Conservation (phyloP, 2,797 vertebrate genomes). For the Bovichtus diacanthus region DNA sequence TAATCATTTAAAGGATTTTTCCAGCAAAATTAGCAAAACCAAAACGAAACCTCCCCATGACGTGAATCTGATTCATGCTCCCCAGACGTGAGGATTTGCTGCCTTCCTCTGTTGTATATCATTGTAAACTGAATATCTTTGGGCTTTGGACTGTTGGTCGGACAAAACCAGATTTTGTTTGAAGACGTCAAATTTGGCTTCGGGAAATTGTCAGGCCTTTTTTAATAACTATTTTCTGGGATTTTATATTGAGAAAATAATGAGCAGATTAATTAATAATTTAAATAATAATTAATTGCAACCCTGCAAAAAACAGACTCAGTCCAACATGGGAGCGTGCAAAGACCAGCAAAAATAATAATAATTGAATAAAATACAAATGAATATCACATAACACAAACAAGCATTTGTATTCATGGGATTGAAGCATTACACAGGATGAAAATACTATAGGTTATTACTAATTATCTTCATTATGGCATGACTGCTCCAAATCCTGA, state of each 20-base stretch:
- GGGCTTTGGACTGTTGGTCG: neutral
- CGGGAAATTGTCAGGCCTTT: neutral
- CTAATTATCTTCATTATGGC: neutral
- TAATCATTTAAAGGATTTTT: neutral
- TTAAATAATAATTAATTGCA: neutral
- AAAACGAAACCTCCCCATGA: too few relatives aligned
- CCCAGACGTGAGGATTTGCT: neutral
- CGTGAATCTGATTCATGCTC: too few relatives aligned
- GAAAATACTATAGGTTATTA: neutral
- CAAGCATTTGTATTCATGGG: neutral
- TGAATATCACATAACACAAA: neutral
- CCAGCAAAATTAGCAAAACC: neutral
- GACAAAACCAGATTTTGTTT: neutral
- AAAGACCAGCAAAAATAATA: neutral
- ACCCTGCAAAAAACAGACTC: neutral
- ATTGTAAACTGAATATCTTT: neutral
- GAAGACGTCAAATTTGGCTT: neutral
- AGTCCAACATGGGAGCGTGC: neutral
- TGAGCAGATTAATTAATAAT: neutral
- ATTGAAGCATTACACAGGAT: neutral
- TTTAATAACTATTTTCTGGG: neutral
- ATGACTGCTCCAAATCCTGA: neutral
- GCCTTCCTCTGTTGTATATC: neutral
- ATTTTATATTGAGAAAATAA: neutral
- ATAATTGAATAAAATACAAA: neutral